Evolutionary conservation across 2,888 invertebrate species (phyloP), one percentile per base, ranked within the genome.

Genomic region (Tinea pellionella): DNA sequence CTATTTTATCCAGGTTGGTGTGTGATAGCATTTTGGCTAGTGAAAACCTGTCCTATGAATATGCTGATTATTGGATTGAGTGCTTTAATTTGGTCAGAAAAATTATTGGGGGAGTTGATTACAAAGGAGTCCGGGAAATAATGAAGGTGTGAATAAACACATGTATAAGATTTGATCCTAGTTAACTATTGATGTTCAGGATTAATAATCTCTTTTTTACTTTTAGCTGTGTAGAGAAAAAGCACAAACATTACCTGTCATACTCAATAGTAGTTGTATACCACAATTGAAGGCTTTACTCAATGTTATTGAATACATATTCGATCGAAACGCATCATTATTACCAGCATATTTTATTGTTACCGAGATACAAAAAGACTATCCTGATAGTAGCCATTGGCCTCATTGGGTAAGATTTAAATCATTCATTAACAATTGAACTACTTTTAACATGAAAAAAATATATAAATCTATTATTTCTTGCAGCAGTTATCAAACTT

Each of bases 271-370:
- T 1, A 92, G 94, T 61, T 90, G 94, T 60, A 90, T 95, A 72
- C 93, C 94, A 0, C 96, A 96, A 77, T 82, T 96, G 62, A 92
- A 94, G 73, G 93, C 94, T 7, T 85, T 97, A 30, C 91, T 95
- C 66, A 92, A 92, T 72, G 93, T 97, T 0, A 91, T 97, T 63
- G 92, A 93, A 65, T 93, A 94, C 69, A 96, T 98, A 69, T 95
- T 98, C 85, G 96, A 98, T 76, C 89, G 98, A 41, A 94, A 96
- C 78, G 94, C 95, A 18, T 97, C 97, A 70, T 87, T 98, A 41
- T 81, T 98, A 61, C 98, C 98, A 0, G 96, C 96, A 6, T 98
- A 98, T 79, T 95, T 99, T 68, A 94, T 98, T 64, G 95, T 97
- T 0, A 97, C 97, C 74, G 98, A 98, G 88, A 93, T 98, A 65